Evolutionary conservation across 2,113 vertebrate genomes (phyloP).

Genomic region (Hymenochirus boettgeri): DNA sequence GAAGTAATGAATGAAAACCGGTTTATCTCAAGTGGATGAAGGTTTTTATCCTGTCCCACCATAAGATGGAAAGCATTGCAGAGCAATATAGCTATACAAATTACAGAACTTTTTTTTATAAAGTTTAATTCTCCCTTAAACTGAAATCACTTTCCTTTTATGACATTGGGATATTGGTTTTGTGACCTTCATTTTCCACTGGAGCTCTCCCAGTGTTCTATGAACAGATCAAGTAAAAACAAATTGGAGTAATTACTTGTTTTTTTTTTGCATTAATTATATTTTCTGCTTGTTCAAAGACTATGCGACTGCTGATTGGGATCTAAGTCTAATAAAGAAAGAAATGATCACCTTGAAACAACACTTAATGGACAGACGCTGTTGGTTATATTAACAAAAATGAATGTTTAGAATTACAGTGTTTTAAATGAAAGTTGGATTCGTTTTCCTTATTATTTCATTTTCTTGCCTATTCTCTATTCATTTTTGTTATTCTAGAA

Average conservation of each 20-base stretch:
- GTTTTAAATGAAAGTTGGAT: no score
- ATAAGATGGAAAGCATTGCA: no score
- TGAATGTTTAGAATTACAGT: background rate
- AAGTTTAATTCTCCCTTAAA: no score
- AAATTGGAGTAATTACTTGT: constrained; percentile 21
- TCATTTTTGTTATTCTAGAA: no score
- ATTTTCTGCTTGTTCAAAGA: constrained; percentile 8
- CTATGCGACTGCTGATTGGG: constrained; percentile 17
- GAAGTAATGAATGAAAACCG: no score
- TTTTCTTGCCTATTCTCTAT: no score
- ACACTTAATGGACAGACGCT: constrained; percentile 23
- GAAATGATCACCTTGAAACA: constrained; percentile 1
- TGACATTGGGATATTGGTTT: constrained; percentile 9
- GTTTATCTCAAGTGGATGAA: no score
- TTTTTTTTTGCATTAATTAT: background rate
- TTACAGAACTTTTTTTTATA: no score
- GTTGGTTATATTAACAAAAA: constrained; percentile 22
- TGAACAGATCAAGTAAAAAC: constrained; percentile 7
- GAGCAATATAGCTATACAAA: no score
- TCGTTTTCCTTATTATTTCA: no score
- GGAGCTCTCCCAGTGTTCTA: constrained; percentile 21
- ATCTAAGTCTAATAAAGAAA: constrained; percentile 25
- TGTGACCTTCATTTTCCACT: constrained; percentile 21
- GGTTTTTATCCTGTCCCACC: no score
- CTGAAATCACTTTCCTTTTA: constrained; percentile 13